A percentile compares a stretch with the other conserved stretches of the same genome.
Evolutionary conservation across 2,888 invertebrate species (phyloP).

Genomic region (Conops quadrifasciatus): DNA sequence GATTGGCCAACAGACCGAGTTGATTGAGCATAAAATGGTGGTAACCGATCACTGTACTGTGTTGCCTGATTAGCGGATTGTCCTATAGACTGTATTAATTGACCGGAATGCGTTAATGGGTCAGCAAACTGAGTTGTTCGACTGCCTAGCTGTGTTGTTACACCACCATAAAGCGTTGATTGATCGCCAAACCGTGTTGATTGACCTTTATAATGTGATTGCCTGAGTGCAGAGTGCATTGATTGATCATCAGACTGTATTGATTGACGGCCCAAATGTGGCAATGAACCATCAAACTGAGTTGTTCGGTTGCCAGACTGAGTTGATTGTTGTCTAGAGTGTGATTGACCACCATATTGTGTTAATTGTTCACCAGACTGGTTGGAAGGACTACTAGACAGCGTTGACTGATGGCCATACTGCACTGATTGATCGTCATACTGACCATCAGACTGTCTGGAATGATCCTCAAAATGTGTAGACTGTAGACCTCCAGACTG

Average conservation of each 20-base stretch:
- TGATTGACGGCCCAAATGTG: not conserved
- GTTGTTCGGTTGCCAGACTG: not conserved
- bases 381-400: not conserved
- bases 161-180: not conserved
- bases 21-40: not conserved
- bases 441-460: not conserved
- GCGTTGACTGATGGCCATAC: not conserved
- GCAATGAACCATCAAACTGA: not conserved
- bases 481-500: no score
- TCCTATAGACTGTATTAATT: not conserved
- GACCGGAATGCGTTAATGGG: no score
- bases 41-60: not conserved
- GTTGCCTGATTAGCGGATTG: not conserved
- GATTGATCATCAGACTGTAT: not conserved
- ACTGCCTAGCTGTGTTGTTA: not conserved
- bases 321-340: not conserved
- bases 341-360: not conserved
- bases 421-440: not conserved
- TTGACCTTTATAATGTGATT: not conserved
- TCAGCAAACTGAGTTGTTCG: not conserved
- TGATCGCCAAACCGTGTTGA: not conserved
- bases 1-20: not conserved
- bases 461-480: not conserved
- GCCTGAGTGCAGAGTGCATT: not conserved
- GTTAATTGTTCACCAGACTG: not conserved